These are phyloP conservation scores for Cyprinus carpio DNA, from an alignment of 2,113 vertebrate genomes.

Conservation along the genomic window DNA sequence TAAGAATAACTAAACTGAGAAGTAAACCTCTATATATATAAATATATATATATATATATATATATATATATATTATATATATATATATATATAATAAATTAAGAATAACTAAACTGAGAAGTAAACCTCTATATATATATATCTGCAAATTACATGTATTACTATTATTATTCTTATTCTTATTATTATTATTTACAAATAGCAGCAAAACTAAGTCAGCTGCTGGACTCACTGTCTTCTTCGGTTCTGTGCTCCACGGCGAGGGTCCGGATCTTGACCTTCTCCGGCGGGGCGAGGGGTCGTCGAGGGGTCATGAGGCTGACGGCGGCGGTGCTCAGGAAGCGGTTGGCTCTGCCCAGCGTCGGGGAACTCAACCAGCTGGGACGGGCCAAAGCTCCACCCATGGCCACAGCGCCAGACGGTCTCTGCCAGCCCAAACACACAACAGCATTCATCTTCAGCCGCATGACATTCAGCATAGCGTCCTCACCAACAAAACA, in stretches of 20 bases:
- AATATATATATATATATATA: too few relatives aligned
- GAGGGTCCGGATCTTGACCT: conserved; percentile 88
- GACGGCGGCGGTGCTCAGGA: conserved; percentile 92
- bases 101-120: too few relatives aligned
- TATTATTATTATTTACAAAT: background rate
- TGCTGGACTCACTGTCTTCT: conserved; percentile 87
- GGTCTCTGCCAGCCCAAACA: conserved; percentile 75
- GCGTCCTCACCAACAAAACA: background rate
- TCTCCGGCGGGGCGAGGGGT: conserved; percentile 85
- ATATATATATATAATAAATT: too few relatives aligned
- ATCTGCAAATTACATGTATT: too few relatives aligned
- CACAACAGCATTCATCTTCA: background rate
- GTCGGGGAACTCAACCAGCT: conserved; percentile 97
- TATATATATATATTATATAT: too few relatives aligned
- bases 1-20: too few relatives aligned
- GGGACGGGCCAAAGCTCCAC: conserved; percentile 85
- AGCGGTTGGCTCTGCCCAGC: conserved; percentile 92
- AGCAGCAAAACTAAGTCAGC: background rate
- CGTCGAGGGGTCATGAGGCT: conserved; percentile 94
- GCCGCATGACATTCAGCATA: background rate
- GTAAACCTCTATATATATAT: too few relatives aligned
- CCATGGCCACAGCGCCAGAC: conserved; percentile 83
- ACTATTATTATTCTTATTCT: too few relatives aligned
- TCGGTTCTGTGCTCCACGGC: conserved; percentile 89
- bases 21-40: too few relatives aligned